Evolutionary conservation across 37 sponge, comb jelly and placozoan genomes (phyloP).

Genomic region (Beroe forskalii): DNA sequence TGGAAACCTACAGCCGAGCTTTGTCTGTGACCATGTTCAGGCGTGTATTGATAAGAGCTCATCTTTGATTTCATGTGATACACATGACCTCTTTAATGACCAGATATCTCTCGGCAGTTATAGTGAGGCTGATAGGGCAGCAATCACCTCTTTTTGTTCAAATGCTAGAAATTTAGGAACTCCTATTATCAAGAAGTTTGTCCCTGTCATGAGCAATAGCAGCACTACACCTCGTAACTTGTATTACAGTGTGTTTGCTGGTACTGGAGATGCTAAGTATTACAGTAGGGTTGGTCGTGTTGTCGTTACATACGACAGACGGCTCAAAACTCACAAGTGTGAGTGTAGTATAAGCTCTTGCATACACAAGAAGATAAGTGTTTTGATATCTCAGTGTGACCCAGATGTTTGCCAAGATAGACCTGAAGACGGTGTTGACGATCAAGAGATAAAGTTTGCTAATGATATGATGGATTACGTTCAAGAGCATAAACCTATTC

Average conservation of each 20-base stretch:
- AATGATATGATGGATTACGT: conserved; percentile 5
- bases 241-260: conserved; percentile 49
- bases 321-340: background rate
- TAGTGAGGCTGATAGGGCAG: background rate
- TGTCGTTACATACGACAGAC: background rate
- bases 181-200: background rate
- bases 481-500: background rate
- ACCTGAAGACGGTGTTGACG: background rate
- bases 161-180: background rate
- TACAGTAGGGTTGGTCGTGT: conserved; percentile 10
- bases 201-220: background rate
- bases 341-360: background rate
- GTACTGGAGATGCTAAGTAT: background rate
- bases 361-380: background rate
- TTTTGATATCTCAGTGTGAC: background rate
- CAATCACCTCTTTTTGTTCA: background rate
- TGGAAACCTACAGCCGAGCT: background rate
- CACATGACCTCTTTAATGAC: background rate
- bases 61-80: background rate
- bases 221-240: background rate
- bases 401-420: background rate
- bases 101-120: background rate
- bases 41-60: background rate
- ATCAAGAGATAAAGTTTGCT: background rate
- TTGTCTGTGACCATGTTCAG: background rate